Evolutionary conservation across 2,888 invertebrate genomes (phyloP).

Genomic region (Blomia tropicalis): DNA sequence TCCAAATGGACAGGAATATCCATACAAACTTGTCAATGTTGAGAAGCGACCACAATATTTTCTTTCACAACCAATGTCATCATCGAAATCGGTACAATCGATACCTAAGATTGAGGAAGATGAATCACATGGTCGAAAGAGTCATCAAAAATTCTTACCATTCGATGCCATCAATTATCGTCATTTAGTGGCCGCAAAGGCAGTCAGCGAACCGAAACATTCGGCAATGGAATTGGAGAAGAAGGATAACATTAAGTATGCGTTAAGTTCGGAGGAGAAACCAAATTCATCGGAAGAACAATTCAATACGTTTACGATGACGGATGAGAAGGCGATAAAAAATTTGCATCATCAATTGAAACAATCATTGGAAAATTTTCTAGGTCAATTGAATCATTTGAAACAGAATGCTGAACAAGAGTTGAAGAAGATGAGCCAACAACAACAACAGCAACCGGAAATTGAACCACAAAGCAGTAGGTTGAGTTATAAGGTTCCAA

Average conservation of each 20-base stretch:
- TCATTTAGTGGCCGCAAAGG: neutral
- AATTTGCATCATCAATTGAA: neutral
- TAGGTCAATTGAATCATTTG: neutral
- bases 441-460: neutral
- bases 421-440: neutral
- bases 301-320: neutral
- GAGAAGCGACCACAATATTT: neutral
- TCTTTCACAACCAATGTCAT: neutral
- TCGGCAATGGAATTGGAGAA: neutral
- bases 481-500: neutral
- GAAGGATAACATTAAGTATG: neutral
- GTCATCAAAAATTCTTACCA: neutral
- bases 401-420: neutral
- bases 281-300: neutral
- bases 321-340: neutral
- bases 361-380: neutral
- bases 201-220: neutral
- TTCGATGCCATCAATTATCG: constrained; percentile 3
- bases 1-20: neutral
- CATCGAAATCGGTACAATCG: neutral
- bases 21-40: neutral
- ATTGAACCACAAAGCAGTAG: neutral
- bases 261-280: neutral
- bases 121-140: neutral
- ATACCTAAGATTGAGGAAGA: neutral